A percentile compares a stretch with the other conserved stretches of the same genome.
phyloP scores from a whole-genome alignment of 2,888 invertebrate genomes.

The Harmothoe impar region DNA sequence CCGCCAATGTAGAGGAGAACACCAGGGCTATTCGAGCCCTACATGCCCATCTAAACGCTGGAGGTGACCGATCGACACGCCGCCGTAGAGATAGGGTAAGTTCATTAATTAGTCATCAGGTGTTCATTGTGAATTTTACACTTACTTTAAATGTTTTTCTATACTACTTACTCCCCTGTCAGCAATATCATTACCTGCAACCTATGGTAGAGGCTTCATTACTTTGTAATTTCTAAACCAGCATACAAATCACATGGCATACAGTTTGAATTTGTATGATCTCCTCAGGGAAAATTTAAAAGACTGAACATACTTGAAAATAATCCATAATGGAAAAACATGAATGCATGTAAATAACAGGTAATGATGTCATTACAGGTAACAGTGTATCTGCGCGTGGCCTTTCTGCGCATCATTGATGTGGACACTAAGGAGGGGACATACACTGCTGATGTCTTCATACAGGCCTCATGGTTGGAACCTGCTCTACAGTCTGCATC shows the following conservation, averaged over 20 bases:
- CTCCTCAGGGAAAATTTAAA: too few species aligned
- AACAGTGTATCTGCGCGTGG: neutral
- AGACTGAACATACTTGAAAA: too few species aligned
- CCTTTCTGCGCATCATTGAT: constrained; percentile 48
- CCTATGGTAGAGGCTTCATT: too few species aligned
- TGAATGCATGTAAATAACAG: neutral
- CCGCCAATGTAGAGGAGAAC: neutral
- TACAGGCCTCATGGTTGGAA: constrained; percentile 26
- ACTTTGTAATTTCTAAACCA: too few species aligned
- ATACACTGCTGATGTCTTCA: constrained; percentile 18
- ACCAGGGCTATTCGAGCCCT: neutral
- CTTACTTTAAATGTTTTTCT: too few species aligned
- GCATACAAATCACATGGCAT: too few species aligned
- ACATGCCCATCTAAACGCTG: neutral
- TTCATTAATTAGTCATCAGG: neutral
- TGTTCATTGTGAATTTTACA: too few species aligned
- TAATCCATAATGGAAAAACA: too few species aligned
- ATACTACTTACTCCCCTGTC: too few species aligned
- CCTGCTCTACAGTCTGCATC: neutral
- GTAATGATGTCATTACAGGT: constrained; percentile 18
- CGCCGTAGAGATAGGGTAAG: neutral
- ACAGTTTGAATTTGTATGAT: too few species aligned
- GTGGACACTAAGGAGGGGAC: constrained; percentile 21
- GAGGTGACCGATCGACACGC: neutral
- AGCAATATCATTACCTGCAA: too few species aligned